phyloP scores from a whole-genome alignment of 2,888 invertebrate genomes.

The Teleogryllus oceanicus region DNA sequence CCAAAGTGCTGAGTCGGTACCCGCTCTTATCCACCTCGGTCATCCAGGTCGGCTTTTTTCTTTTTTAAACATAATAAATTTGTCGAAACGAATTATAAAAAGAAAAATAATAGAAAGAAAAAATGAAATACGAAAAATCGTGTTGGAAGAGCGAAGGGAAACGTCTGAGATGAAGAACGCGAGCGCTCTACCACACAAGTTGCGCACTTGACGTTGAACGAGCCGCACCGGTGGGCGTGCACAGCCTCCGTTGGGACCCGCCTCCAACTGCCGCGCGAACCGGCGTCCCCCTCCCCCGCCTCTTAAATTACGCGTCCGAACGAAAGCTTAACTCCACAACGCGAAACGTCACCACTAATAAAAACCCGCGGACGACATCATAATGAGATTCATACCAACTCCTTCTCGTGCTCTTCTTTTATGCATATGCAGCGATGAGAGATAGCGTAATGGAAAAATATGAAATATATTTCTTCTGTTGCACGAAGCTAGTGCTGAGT shows the following conservation, averaged over 20 bases:
- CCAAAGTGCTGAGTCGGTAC: too few relatives aligned
- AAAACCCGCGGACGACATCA: neutral
- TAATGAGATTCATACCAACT: slow-evolving; percentile 1
- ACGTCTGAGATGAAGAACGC: neutral
- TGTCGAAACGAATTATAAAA: too few relatives aligned
- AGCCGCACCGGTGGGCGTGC: neutral
- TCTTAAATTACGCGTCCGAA: neutral
- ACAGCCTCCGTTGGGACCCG: too few relatives aligned
- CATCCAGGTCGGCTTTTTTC: too few relatives aligned
- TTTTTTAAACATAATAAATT: too few relatives aligned
- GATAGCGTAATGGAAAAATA: slow-evolving; percentile 18
- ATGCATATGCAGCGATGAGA: neutral
- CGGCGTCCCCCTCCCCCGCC: neutral
- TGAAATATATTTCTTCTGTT: slow-evolving; percentile 7
- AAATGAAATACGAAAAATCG: too few relatives aligned
- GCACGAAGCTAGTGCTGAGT: neutral
- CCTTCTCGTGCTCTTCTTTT: neutral
- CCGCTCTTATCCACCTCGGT: too few relatives aligned
- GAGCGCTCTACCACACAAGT: neutral
- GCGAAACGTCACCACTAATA: neutral
- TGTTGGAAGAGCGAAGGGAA: too few relatives aligned
- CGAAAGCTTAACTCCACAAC: neutral
- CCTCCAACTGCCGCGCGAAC: neutral
- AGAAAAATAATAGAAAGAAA: too few relatives aligned
- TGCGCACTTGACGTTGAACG: neutral